phyloP scores from a whole-genome alignment of 2,888 invertebrate species.

The Lithophane socia region DNA sequence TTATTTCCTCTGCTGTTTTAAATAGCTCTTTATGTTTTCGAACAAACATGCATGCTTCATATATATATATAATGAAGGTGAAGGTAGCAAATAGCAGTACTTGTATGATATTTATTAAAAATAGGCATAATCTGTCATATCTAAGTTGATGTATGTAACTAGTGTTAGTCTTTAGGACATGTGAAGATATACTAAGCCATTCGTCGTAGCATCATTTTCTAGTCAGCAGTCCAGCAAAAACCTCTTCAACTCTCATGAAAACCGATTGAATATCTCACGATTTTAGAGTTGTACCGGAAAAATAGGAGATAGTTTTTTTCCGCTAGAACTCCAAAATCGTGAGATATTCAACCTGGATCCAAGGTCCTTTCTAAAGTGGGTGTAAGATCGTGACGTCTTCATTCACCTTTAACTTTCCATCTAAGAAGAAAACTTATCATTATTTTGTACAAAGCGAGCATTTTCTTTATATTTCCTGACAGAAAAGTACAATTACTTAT shows the following conservation, averaged over 20 bases:
- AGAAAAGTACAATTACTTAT: slow-evolving; percentile 11
- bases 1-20: no score
- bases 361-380: slow-evolving; percentile 13
- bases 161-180: not conserved
- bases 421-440: not conserved
- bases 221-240: no score
- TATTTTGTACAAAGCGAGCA: not conserved
- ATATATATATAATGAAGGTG: no score
- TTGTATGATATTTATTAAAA: not conserved
- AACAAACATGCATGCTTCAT: no score
- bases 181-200: not conserved
- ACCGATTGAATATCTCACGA: not conserved
- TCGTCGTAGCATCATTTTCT: not conserved
- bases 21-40: no score
- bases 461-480: slow-evolving; percentile 15
- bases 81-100: no score
- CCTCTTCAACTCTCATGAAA: not conserved
- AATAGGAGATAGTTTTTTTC: not conserved
- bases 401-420: slow-evolving; percentile 27
- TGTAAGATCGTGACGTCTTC: slow-evolving; percentile 26
- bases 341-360: not conserved
- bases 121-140: not conserved
- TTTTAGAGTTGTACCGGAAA: not conserved
- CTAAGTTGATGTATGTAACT: not conserved
- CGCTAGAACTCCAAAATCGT: no score